Conservation (phyloP, 2,888 invertebrate genomes). For the Synergus itoensis region DNA sequence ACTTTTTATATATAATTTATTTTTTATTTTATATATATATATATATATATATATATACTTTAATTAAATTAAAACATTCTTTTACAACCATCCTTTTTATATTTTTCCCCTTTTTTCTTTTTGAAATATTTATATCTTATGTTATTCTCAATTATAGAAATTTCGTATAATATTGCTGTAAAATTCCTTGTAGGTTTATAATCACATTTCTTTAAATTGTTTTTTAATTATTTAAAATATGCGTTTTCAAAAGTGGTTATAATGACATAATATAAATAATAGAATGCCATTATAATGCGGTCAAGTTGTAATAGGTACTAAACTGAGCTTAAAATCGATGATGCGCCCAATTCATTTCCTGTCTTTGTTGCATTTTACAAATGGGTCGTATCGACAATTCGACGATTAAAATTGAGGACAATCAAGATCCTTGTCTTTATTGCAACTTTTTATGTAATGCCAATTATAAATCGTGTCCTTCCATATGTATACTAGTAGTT, state of each 20-base stretch:
- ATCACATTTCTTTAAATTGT: background rate
- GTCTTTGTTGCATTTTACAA: constrained; percentile 29
- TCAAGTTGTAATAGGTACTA: background rate
- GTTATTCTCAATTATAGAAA: too few relatives aligned
- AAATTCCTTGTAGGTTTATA: too few relatives aligned
- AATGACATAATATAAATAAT: background rate
- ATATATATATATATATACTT: too few relatives aligned
- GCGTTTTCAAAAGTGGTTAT: background rate
- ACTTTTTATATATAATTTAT: too few relatives aligned
- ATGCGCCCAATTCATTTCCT: constrained; percentile 17
- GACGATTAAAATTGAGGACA: background rate
- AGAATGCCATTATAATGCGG: background rate
- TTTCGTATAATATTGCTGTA: too few relatives aligned
- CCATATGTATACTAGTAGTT: too few relatives aligned
- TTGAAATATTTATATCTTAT: too few relatives aligned
- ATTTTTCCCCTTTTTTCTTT: too few relatives aligned
- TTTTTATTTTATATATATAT: too few relatives aligned
- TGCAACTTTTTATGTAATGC: background rate
- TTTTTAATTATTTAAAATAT: background rate
- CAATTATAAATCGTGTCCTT: background rate
- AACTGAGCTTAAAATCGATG: constrained; percentile 25
- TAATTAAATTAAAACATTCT: too few relatives aligned
- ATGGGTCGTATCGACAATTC: constrained; percentile 26
- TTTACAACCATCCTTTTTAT: too few relatives aligned
- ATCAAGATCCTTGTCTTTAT: background rate